phyloP scores from a whole-genome alignment of 2,888 invertebrate genomes.

The Melanargia galathea region DNA sequence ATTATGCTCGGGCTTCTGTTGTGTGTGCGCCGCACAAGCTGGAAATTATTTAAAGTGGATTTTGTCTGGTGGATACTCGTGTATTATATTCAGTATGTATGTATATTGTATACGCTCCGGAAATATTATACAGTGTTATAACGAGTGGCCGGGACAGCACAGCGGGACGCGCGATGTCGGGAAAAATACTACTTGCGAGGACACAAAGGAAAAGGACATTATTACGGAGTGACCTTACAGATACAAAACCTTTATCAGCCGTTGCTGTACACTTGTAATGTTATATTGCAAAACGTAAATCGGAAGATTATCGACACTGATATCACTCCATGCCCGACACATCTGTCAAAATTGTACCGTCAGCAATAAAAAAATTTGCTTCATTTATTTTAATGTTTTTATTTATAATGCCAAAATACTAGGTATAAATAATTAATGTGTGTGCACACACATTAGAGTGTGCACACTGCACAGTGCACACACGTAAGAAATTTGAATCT shows the following conservation, averaged over 20 bases:
- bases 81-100: conserved; percentile 7
- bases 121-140: conserved; percentile 57
- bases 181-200: conserved; percentile 47
- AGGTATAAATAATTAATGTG: no score
- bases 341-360: no score
- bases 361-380: no score
- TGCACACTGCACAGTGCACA: no score
- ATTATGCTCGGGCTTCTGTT: no score
- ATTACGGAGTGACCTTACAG: conserved; percentile 36
- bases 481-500: no score
- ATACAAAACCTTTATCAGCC: conserved; percentile 17
- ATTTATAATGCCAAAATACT: no score
- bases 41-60: neutral
- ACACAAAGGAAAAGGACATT: conserved; percentile 37
- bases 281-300: neutral
- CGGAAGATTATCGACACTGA: no score
- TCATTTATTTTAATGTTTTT: no score
- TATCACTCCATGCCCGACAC: no score
- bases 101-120: conserved; percentile 18
- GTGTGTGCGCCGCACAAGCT: neutral
- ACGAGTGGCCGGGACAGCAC: conserved; percentile 43
- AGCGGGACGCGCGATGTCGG: conserved; percentile 48
- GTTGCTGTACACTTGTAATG: conserved; percentile 12
- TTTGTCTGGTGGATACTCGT: neutral
- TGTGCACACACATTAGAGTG: no score